Evolutionary conservation across 2,888 invertebrate genomes (phyloP).

Genomic region (Panopea generosa): DNA sequence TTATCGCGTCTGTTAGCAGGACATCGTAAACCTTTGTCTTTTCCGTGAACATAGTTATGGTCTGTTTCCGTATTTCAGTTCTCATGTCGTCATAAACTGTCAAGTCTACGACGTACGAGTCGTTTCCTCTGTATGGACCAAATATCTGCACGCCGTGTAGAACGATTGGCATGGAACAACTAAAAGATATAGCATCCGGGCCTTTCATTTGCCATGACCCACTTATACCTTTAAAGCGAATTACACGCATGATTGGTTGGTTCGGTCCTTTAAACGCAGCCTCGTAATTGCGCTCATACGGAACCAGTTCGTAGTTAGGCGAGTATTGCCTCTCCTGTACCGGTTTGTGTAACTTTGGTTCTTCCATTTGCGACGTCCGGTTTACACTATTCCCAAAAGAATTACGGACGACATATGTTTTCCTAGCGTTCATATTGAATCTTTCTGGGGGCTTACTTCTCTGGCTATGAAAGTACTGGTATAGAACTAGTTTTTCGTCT

Average conservation of each 20-base stretch:
- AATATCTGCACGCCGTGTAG: constrained; percentile 51
- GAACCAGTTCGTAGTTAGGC: not conserved
- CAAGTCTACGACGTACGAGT: constrained; percentile 23
- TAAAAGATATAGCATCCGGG: constrained; percentile 53
- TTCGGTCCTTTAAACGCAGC: too few species aligned
- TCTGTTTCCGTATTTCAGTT: constrained; percentile 14
- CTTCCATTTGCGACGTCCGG: not conserved
- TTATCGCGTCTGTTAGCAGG: constrained; percentile 25
- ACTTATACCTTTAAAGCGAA: constrained; percentile 39
- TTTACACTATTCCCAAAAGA: not conserved
- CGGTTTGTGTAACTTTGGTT: not conserved
- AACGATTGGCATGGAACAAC: constrained; percentile 34
- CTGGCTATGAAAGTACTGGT: constrained; percentile 52
- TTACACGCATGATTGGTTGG: constrained; percentile 7
- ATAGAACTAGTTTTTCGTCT: constrained; percentile 52
- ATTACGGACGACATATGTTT: not conserved
- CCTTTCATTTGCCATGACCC: constrained; percentile 47
- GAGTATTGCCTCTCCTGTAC: not conserved
- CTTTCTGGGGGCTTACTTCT: constrained; percentile 18
- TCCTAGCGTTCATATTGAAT: constrained; percentile 26
- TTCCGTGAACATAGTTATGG: constrained; percentile 14
- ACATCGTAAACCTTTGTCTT: constrained; percentile 43
- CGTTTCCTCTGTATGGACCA: constrained; percentile 28
- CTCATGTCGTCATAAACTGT: constrained; percentile 34
- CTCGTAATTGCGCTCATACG: not conserved